Evolutionary conservation across 2,888 invertebrate species (phyloP).

Genomic region (Heliothis peltigera): DNA sequence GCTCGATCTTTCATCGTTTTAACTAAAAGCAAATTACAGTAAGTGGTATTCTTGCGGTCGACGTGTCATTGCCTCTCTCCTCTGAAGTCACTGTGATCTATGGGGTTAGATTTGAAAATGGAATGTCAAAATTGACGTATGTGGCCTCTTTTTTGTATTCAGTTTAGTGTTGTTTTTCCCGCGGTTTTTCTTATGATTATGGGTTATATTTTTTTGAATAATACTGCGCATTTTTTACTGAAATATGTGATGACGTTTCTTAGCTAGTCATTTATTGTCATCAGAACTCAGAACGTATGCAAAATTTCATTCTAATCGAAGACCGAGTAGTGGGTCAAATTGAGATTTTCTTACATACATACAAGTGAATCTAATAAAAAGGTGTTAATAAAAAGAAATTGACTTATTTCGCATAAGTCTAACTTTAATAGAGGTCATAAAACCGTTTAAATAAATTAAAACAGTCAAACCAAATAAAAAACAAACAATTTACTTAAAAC

Average conservation of each 20-base stretch:
- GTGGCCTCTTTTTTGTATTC: not conserved
- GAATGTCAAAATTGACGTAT: constrained; percentile 26
- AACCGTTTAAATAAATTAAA: too few relatives aligned
- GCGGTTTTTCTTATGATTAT: not conserved
- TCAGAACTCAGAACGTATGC: too few relatives aligned
- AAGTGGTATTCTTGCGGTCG: constrained; percentile 18
- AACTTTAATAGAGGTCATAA: too few relatives aligned
- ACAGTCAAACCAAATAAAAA: constrained; percentile 8
- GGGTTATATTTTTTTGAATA: not conserved
- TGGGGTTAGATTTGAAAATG: constrained; percentile 1
- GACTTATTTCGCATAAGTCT: too few relatives aligned
- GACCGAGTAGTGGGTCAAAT: too few relatives aligned
- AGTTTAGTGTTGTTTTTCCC: not conserved
- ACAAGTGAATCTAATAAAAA: too few relatives aligned
- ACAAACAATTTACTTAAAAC: constrained; percentile 41
- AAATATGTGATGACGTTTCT: too few relatives aligned
- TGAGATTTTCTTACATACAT: too few relatives aligned
- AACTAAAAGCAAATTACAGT: constrained; percentile 27
- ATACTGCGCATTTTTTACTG: too few relatives aligned
- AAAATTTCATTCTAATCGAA: too few relatives aligned
- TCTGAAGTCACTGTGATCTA: constrained; percentile 34
- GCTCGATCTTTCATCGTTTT: constrained; percentile 30
- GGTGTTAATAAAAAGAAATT: too few relatives aligned
- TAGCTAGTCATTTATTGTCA: too few relatives aligned
- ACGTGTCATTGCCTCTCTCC: constrained; percentile 18